Evolutionary conservation across 2,797 vertebrate genomes (phyloP), one percentile per base, ranked within the genome.

Genomic region (Todus mexicanus): DNA sequence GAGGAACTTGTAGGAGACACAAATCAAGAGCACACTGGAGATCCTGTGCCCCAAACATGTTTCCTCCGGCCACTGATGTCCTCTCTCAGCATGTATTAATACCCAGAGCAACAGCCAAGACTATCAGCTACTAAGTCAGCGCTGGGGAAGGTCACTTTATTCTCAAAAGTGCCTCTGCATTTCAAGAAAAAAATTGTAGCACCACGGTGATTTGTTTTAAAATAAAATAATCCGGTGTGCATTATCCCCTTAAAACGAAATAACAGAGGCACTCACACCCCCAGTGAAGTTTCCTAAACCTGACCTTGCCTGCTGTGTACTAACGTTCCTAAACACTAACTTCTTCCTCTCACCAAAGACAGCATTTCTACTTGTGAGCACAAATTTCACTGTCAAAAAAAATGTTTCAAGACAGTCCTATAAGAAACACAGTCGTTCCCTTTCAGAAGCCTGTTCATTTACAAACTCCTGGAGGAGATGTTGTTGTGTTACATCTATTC

Each of bases 111-210:
- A 95, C 85, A 95, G 95, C 87, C 93, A 97, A 97, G 96, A 94
- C 96, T 97, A 96, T 94, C 85, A 93, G 87, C 92, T 96, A 97
- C 86, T 92, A 83, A 97, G 90, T 97, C 96, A 97, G 97, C 5
- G 94, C 97, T 93, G 96, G 97, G 97, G 97, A 98, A 98, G 98
- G 97, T 97, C 97, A 98, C 97, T 98, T 98, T 97, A 97, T 97
- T 97, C 95, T 97, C 97, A 98, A 96, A 97, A 97, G 98, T 97
- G 97, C 97, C 97, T 98, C 97, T 97, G 96, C 97, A 96, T 97
- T 97, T 97, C 93, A 95, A 96, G 87, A 95, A 97, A 97, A 97
- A 94, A 93, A 95, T 94, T 97, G 90, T 98, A 98, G 98, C 98
- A 98, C 98, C 98, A 98, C 97, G 98, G 97, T 98, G 97, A 98